Evolutionary conservation across 1,140 invertebrate genomes (phyloP), one percentile per base, ranked within the genome.

Genomic region (Drosophila prosaltans): DNA sequence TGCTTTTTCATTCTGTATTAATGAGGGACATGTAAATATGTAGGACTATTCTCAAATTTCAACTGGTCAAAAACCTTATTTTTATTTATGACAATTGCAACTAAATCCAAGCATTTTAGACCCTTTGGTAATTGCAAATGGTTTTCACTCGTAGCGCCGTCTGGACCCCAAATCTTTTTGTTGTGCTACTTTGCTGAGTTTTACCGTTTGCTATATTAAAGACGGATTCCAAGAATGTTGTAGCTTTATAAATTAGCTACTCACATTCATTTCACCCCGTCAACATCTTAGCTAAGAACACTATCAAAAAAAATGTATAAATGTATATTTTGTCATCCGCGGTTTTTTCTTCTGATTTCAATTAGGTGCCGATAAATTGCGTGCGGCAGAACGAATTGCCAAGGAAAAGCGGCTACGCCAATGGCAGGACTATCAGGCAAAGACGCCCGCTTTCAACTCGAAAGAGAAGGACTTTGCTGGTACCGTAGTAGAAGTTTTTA

Each of bases 401-500:
- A 99, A 99, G 93, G 97, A 98, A 43, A 96, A 96, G 40, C 95
- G 95, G 79, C 81, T 97, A 0, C 94, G 98, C 21, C 93, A 98
- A 11, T 99, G 98, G 98, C 97, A 97, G 74, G 96, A 98, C 86
- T 97, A 95, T 91, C 92, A 94, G 88, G 93, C 95, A 78, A 93
- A 94, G 32, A 93, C 94, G 0, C 95, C 94, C 0, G 93, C 95
- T 69, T 94, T 96, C 57, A 93, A 95, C 24, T 94, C 95, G 7
- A 97, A 97, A 91, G 96, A 97, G 75, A 97, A 97, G 84, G 96
- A 98, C 80, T 98, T 98, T 84, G 94, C 93, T 43, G 98, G 95
- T 16, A 97, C 95, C 55, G 98, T 99, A 0, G 93, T 98, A 21
- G 99, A 99, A 93, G 95, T 99, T 65, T 95, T 98, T 0, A 98